phyloP scores from a whole-genome alignment of 2,888 invertebrate species.

The Helleia helle region DNA sequence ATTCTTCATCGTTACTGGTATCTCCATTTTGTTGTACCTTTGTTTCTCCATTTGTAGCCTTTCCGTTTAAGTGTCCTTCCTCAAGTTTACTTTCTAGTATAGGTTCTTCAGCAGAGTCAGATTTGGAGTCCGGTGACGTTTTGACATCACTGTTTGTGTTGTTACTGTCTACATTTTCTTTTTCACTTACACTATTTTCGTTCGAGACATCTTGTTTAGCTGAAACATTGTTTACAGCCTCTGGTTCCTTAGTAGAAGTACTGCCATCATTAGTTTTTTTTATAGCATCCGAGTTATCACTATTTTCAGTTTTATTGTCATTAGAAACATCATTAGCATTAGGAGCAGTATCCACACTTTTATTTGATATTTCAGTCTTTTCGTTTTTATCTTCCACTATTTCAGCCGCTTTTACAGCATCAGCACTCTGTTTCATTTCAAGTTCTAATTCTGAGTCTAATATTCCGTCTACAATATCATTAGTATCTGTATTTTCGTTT shows the following conservation, averaged over 20 bases:
- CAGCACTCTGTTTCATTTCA: conserved; percentile 41
- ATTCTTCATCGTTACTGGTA: conserved; percentile 41
- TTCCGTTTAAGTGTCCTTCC: conserved; percentile 50
- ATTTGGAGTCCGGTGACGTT: conserved; percentile 20
- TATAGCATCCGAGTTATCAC: conserved; percentile 13
- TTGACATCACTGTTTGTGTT: conserved; percentile 19
- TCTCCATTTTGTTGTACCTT: conserved; percentile 45
- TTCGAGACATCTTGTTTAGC: neutral
- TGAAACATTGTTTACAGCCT: neutral
- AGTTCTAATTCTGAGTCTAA: conserved; percentile 53
- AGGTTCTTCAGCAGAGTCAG: conserved; percentile 20
- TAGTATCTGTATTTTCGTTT: conserved; percentile 48
- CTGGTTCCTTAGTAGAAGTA: neutral
- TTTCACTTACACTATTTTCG: neutral
- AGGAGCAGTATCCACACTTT: conserved; percentile 14
- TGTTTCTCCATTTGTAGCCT: conserved; percentile 43
- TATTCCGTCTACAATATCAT: conserved; percentile 56
- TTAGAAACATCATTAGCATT: conserved; percentile 10
- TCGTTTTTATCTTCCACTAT: conserved; percentile 14
- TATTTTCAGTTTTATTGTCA: conserved; percentile 13
- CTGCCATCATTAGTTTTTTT: conserved; percentile 12
- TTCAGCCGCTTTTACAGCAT: conserved; percentile 26
- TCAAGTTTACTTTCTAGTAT: conserved; percentile 25
- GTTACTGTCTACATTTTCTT: neutral
- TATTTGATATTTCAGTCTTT: conserved; percentile 17